Evolutionary conservation across 2,113 vertebrate genomes (phyloP).

Genomic region (Struthidea cinerea): DNA sequence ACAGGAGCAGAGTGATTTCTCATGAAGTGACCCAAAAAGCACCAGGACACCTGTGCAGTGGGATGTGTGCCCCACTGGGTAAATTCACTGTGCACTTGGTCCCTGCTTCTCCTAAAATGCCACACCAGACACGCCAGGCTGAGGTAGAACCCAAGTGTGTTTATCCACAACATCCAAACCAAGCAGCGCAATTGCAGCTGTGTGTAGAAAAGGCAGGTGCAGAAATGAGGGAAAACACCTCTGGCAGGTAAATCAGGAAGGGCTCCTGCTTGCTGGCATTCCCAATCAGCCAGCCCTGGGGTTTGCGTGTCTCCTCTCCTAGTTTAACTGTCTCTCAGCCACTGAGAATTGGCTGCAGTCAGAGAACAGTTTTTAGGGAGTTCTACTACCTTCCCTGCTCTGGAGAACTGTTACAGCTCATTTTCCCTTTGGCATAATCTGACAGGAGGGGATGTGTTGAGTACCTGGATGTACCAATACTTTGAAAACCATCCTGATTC

Average conservation of each 20-base stretch:
- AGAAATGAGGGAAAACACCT: not conserved
- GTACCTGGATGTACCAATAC: not conserved
- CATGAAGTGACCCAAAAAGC: not conserved
- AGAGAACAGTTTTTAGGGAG: not conserved
- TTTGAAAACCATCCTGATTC: not conserved
- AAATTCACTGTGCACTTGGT: not conserved
- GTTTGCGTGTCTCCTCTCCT: not conserved
- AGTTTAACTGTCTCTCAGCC: not conserved
- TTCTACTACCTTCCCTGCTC: not conserved
- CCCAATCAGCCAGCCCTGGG: not conserved
- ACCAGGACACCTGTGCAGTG: not conserved
- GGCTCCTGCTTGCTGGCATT: not conserved
- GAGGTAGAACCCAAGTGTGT: not conserved
- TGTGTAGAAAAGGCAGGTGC: conserved; percentile 10
- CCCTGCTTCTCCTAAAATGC: not conserved
- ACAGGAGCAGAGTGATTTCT: not conserved
- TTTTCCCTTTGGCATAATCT: not conserved
- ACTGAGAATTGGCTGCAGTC: not conserved
- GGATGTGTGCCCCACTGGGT: not conserved
- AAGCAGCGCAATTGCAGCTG: not conserved
- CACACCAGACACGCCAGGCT: not conserved
- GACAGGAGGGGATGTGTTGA: not conserved
- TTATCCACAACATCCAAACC: conserved; percentile 5
- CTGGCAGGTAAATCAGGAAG: not conserved
- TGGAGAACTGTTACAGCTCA: not conserved